phyloP scores from a whole-genome alignment of 2,888 invertebrate genomes.

The Cinara cedri region DNA sequence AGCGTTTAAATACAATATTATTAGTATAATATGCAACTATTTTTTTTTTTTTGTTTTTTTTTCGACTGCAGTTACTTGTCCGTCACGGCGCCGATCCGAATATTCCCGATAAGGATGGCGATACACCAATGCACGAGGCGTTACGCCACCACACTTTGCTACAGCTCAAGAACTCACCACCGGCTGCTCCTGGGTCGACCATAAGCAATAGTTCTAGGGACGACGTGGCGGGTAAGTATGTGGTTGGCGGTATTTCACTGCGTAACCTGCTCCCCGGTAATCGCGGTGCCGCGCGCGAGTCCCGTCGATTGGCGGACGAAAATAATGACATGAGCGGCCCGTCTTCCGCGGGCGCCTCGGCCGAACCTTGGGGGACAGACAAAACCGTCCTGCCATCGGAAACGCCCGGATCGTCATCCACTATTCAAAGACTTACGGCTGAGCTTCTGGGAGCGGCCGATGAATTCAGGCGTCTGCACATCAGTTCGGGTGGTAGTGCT shows the following conservation, averaged over 20 bases:
- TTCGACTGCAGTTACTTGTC: constrained; percentile 74
- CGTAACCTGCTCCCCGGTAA: constrained; percentile 5
- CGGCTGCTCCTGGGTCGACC: background rate
- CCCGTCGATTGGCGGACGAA: background rate
- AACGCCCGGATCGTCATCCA: constrained; percentile 7
- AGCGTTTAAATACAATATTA: background rate
- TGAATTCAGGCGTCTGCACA: constrained; percentile 32
- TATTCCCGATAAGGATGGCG: constrained; percentile 96
- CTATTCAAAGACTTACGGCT: constrained; percentile 21
- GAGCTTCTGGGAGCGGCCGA: constrained; percentile 26
- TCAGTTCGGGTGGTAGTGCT: background rate
- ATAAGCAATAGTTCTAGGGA: background rate
- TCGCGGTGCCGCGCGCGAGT: background rate
- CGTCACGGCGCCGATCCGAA: constrained; percentile 92
- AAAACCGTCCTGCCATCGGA: no score
- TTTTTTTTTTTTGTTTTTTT: background rate
- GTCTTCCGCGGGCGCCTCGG: background rate
- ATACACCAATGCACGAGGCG: constrained; percentile 86
- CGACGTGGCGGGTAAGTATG: background rate
- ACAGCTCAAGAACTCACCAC: constrained; percentile 70
- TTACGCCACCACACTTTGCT: constrained; percentile 94
- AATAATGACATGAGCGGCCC: no score
- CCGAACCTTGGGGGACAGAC: background rate
- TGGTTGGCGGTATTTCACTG: background rate
- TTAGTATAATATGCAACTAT: background rate